Evolutionary conservation across 1,140 invertebrate genomes (phyloP), one percentile per base, ranked within the genome.

Genomic region (Triops cancriformis): DNA sequence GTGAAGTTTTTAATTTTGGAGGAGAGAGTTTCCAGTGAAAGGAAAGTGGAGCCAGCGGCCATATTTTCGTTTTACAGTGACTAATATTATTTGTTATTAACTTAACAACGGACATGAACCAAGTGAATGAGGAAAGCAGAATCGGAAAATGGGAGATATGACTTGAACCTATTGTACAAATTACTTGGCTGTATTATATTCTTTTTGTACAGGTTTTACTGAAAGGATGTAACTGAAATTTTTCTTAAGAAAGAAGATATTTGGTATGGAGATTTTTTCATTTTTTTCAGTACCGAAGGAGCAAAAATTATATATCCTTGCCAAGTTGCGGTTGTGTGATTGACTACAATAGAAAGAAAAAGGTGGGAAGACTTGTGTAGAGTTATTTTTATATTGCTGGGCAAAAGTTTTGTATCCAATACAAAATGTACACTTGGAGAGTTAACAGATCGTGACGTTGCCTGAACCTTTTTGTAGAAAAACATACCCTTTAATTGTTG

Each of bases 51-150:
- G 51, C 51, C 11, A 64, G 51, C 51, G 51, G 51, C 51, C 51
- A 64, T 64, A 64, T 11, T 64, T 64, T 64, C 23, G 51, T 64
- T 23, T n/a, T n/a, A 4, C n/a, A 18, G 23, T 64, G 51, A 64
- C 51, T 64, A 64, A 64, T 64, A n/a, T 64, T 64, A 64, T 64
- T 64, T 64, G 51, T 64, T 64, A 64, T 64, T 64, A 64, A 64
- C 18, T 64, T 64, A 64, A 64, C 51, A 64, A 64, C 23, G 51
- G 51, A 64, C 14, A 64, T 37, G 14, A 64, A 64, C 45, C 10
- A 64, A 14, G 51, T 23, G 51, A 23, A 23, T 0, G 23, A 64
- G 23, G 23, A n/a, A 23, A 23, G n/a, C 18, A 18, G 2, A 6
- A n/a, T 5, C 51, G 6, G 0, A 23, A 64, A 64, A n/a, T 64